Evolutionary conservation across 2,888 invertebrate species (phyloP).

Genomic region (Lasiommata megera): DNA sequence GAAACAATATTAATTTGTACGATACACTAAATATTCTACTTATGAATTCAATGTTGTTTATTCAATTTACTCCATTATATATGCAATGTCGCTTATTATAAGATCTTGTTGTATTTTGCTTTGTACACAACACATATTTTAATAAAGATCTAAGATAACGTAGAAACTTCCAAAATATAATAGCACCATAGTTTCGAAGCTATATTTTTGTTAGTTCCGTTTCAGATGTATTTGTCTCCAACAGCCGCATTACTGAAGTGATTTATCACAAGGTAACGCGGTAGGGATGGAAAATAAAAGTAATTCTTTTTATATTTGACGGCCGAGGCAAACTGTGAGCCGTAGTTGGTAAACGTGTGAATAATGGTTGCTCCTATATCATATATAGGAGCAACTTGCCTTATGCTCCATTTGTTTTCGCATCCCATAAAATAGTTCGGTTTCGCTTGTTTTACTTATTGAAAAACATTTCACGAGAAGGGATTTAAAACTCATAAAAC

Average conservation of each 20-base stretch:
- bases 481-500: no score
- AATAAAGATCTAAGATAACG: no score
- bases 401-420: not conserved
- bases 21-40: no score
- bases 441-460: not conserved
- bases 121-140: no score
- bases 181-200: not conserved
- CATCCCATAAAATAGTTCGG: not conserved
- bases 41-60: no score
- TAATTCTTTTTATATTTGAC: constrained; percentile 73
- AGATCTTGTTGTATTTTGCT: no score
- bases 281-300: constrained; percentile 74
- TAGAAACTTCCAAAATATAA: not conserved
- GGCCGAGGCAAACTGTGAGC: constrained; percentile 50
- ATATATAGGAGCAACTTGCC: not conserved
- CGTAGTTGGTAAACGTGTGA: constrained; percentile 66
- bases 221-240: constrained; percentile 60
- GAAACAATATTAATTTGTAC: no score
- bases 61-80: no score
- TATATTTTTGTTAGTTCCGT: constrained; percentile 18
- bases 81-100: no score
- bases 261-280: constrained; percentile 77
- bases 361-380: constrained; percentile 67
- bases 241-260: constrained; percentile 58
- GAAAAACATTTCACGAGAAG: not conserved